These are phyloP conservation scores for Chitala chitala DNA, from an alignment of 2,113 vertebrate species.

Conservation along the genomic window DNA sequence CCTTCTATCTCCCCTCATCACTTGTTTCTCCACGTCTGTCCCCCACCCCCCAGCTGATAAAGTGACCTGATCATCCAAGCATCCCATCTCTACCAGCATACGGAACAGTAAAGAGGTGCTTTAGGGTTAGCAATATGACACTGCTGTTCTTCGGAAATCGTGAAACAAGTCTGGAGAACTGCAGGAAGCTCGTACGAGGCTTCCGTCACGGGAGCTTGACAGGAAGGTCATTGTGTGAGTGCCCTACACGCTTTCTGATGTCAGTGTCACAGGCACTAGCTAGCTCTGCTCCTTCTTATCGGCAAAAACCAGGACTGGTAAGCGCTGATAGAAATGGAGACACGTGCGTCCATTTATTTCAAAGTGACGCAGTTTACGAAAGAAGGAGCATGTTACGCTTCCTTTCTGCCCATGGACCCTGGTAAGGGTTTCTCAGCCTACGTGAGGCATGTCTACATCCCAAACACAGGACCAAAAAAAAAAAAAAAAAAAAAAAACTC, in stretches of 20 bases:
- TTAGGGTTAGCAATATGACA: no score
- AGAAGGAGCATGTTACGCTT: conserved; percentile 32
- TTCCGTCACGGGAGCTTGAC: no score
- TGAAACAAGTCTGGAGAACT: no score
- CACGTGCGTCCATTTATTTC: conserved; percentile 18
- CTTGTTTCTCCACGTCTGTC: conserved; percentile 48
- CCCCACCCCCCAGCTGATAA: conserved; percentile 55
- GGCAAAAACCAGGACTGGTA: conserved; percentile 49
- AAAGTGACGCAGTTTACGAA: conserved; percentile 16
- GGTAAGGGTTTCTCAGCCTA: no score
- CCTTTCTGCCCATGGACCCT: background rate
- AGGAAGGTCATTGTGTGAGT: no score
- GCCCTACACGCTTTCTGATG: no score
- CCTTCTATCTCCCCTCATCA: conserved; percentile 55
- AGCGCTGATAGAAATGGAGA: conserved; percentile 50
- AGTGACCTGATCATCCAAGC: conserved; percentile 25
- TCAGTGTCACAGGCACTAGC: conserved; percentile 20
- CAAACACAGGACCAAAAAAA: background rate
- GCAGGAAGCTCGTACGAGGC: no score
- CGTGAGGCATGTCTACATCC: no score
- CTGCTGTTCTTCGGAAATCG: no score
- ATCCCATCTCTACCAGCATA: conserved; percentile 22
- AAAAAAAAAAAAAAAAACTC: conserved; percentile 27
- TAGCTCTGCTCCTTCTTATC: conserved; percentile 49
- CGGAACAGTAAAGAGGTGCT: no score